Conservation (phyloP, 1,140 invertebrate genomes). For the Paramacrobiotus metropolitanus region DNA sequence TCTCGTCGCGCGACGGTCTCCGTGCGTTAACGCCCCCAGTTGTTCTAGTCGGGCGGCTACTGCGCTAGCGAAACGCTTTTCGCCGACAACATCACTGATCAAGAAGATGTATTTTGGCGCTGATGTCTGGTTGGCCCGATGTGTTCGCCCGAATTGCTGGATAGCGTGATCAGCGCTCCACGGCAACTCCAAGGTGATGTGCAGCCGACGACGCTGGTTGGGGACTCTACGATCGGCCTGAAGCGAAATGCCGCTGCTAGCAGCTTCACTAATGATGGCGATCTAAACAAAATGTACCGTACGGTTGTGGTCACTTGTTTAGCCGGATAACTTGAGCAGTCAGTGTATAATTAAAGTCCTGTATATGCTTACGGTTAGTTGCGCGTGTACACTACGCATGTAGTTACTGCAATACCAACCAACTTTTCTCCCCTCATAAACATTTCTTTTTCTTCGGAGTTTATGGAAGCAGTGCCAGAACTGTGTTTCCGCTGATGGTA, state of each 20-base stretch:
- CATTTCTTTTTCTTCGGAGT: constrained; percentile 48
- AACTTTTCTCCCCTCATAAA: constrained; percentile 94
- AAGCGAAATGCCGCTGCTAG: constrained; percentile 85
- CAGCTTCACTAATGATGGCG: constrained; percentile 96
- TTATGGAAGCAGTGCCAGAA: constrained; percentile 81
- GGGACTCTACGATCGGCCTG: constrained; percentile 76
- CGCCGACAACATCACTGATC: constrained; percentile 92
- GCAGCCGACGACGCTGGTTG: constrained; percentile 77
- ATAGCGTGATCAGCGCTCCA: constrained; percentile 99
- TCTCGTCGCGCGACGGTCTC: constrained; percentile 87
- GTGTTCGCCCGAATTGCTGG: constrained; percentile 83
- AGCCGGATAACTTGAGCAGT: too few relatives aligned
- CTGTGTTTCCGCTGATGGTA: constrained; percentile 79
- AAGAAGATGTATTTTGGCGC: constrained; percentile 96
- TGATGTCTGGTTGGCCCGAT: constrained; percentile 69
- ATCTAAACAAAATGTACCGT: constrained; percentile 34
- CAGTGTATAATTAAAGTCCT: background rate
- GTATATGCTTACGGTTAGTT: too few relatives aligned
- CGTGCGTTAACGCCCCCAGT: constrained; percentile 80
- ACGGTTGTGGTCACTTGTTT: too few relatives aligned
- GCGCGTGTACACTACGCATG: too few relatives aligned
- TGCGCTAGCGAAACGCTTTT: constrained; percentile 76
- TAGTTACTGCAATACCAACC: too few relatives aligned
- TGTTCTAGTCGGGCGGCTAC: constrained; percentile 87
- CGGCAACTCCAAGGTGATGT: constrained; percentile 94